Percentiles rank a stretch among this genome's conserved stretches.
Evolutionary conservation across 2,113 vertebrate species (phyloP).

Genomic region (Chlorodrepanis virens): DNA sequence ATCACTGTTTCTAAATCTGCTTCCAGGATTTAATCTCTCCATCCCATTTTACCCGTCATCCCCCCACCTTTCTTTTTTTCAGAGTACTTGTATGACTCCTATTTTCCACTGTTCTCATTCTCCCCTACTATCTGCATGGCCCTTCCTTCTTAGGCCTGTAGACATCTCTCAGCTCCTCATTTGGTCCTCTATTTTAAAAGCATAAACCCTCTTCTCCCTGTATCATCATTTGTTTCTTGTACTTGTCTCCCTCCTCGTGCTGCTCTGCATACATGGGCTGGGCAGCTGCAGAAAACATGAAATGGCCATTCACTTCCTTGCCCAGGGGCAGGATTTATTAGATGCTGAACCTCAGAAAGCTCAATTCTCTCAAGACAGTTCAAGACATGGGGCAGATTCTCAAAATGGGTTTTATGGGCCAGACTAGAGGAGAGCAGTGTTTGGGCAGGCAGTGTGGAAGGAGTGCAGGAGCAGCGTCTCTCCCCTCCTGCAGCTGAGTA

Average conservation of each 20-base stretch:
- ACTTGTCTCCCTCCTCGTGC: not conserved
- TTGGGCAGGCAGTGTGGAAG: not conserved
- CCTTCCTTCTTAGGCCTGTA: not conserved
- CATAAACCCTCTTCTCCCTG: not conserved
- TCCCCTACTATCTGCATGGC: not conserved
- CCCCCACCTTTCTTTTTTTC: not conserved
- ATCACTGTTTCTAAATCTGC: not conserved
- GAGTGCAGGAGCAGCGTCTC: not conserved
- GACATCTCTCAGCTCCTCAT: not conserved
- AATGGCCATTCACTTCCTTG: not conserved
- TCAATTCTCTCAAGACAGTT: not conserved
- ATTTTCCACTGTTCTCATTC: not conserved
- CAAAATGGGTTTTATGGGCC: not conserved
- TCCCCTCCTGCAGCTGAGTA: not conserved
- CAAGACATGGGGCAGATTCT: not conserved
- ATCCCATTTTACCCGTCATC: not conserved
- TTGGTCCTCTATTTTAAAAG: not conserved
- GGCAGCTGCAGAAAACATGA: slow-evolving; percentile 8
- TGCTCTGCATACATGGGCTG: not conserved
- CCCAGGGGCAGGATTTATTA: not conserved
- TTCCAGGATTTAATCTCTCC: not conserved
- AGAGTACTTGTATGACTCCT: not conserved
- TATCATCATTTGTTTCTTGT: not conserved
- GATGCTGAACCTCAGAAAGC: not conserved
- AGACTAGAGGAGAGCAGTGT: not conserved